A percentile compares a stretch with the other conserved stretches of the same genome.
These are phyloP conservation scores for human (Homo sapiens) DNA, from an alignment of 2,113 vertebrate genomes.

Conservation along the genomic window DNA sequence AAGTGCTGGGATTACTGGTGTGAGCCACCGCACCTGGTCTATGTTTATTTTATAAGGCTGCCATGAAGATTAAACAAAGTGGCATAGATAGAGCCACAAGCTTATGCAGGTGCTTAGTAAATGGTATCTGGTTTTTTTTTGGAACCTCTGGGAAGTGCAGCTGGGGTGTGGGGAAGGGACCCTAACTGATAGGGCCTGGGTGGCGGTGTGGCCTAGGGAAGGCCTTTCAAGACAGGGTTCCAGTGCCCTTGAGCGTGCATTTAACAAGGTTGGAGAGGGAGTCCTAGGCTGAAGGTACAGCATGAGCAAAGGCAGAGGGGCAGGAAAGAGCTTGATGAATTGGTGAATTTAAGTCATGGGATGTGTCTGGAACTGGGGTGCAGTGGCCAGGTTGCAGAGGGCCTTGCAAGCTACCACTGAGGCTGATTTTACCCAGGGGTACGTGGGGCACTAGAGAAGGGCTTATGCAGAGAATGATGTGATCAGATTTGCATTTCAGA, in stretches of 20 bases:
- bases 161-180: not conserved
- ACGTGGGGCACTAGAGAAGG: not conserved
- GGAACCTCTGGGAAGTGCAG: not conserved
- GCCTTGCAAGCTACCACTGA: not conserved
- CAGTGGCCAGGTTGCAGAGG: not conserved
- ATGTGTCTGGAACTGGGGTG: not conserved
- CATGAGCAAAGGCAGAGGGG: not conserved
- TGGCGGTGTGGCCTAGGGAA: not conserved
- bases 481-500: constrained; percentile 15
- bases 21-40: too few species aligned
- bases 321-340: not conserved
- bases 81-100: not conserved
- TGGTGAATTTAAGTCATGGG: not conserved
- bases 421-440: not conserved
- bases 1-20: too few species aligned
- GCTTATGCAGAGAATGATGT: not conserved
- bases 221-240: not conserved
- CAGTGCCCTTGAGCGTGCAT: not conserved
- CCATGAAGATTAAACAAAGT: not conserved
- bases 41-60: not conserved
- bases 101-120: not conserved
- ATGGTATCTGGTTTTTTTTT: not conserved
- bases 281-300: not conserved
- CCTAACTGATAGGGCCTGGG: not conserved
- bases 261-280: not conserved